A percentile compares a stretch with the other conserved stretches of the same genome.
Evolutionary conservation across 2,797 vertebrate species (phyloP).

Genomic region (Sebastes oblongus): DNA sequence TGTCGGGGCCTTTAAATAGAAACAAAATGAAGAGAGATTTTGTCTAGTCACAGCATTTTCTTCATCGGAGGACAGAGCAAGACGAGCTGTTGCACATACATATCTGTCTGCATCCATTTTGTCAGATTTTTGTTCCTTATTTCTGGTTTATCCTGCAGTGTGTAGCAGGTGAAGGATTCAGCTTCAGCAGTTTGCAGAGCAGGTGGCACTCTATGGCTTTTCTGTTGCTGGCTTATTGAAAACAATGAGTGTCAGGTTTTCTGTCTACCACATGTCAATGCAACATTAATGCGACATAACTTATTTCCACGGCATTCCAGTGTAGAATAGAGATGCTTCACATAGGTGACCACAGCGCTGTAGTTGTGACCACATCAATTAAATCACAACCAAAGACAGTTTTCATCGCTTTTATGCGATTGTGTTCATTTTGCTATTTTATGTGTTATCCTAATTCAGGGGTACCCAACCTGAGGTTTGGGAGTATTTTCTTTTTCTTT

Average conservation of each 20-base stretch:
- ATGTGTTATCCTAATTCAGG: not conserved
- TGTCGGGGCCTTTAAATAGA: not conserved
- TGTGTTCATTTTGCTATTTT: not conserved
- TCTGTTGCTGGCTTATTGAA: slow-evolving; percentile 41
- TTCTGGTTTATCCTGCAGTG: slow-evolving; percentile 41
- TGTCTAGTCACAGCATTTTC: slow-evolving; percentile 4
- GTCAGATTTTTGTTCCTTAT: slow-evolving; percentile 13
- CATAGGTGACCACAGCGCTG: not conserved
- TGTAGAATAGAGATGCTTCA: not conserved
- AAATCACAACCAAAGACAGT: not conserved
- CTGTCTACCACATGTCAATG: slow-evolving; percentile 33
- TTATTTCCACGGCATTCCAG: not conserved
- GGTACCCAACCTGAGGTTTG: not conserved
- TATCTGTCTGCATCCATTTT: slow-evolving; percentile 32
- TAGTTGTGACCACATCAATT: not conserved
- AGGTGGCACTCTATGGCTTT: slow-evolving; percentile 59
- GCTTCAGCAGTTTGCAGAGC: slow-evolving; percentile 54
- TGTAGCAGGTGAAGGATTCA: slow-evolving; percentile 39
- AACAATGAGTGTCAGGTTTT: slow-evolving; percentile 52
- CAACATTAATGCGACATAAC: slow-evolving; percentile 9
- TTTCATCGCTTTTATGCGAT: not conserved
- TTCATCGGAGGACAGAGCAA: slow-evolving; percentile 3
- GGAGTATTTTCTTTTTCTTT: not conserved
- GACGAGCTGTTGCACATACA: slow-evolving; percentile 28
- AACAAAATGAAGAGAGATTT: not conserved